phyloP scores from a whole-genome alignment of 2,797 vertebrate species.

The Bothrops alternatus region DNA sequence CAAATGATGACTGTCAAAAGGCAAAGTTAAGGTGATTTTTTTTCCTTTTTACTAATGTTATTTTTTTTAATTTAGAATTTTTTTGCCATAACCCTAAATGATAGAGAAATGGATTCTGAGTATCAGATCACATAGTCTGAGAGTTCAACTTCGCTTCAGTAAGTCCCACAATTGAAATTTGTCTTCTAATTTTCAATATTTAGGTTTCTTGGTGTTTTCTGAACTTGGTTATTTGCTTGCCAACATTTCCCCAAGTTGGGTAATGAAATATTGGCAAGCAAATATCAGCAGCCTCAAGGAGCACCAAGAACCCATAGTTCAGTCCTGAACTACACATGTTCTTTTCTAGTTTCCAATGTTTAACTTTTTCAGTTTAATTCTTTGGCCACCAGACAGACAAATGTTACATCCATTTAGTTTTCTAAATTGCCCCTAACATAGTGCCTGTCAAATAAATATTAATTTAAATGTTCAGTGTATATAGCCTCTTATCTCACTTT shows the following conservation, averaged over 20 bases:
- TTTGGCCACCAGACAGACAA: neutral
- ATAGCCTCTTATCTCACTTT: neutral
- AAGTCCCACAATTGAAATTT: neutral
- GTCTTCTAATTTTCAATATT: neutral
- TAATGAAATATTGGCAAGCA: neutral
- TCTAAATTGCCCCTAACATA: neutral
- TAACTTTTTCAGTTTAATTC: neutral
- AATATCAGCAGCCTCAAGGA: neutral
- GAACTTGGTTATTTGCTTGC: neutral
- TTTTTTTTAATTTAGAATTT: neutral
- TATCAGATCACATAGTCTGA: neutral
- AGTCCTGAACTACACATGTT: neutral
- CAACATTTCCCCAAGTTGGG: neutral
- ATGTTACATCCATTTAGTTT: neutral
- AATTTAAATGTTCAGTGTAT: neutral
- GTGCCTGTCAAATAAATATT: neutral
- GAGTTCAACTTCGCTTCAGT: neutral
- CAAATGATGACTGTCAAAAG: neutral
- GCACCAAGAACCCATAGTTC: neutral
- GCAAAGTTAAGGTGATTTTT: neutral
- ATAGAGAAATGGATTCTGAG: neutral
- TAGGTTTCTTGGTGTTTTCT: neutral
- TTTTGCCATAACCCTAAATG: neutral
- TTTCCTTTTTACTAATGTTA: neutral
- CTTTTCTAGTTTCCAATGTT: neutral